A percentile compares a stretch with the other conserved stretches of the same genome.
phyloP scores from a whole-genome alignment of 1,140 invertebrate genomes.

The Cydia strobilella region DNA sequence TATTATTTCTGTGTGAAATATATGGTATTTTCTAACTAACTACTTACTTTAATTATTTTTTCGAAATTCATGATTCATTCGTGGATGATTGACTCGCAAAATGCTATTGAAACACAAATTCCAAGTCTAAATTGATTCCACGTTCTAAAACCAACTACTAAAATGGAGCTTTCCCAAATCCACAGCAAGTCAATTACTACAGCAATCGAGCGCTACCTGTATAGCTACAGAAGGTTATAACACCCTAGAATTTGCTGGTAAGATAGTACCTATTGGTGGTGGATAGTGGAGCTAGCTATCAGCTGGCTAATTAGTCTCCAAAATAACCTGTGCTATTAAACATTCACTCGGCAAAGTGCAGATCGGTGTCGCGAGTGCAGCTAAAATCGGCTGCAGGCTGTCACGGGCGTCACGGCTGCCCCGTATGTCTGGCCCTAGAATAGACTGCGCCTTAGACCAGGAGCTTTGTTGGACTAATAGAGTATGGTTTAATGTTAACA shows the following conservation, averaged over 20 bases:
- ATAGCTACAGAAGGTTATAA: neutral
- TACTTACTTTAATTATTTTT: too few species aligned
- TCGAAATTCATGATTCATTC: too few species aligned
- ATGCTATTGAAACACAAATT: neutral
- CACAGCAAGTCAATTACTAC: conserved; percentile 27
- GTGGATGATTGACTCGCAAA: neutral
- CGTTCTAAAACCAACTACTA: conserved; percentile 16
- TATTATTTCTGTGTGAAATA: too few species aligned
- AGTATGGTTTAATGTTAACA: neutral
- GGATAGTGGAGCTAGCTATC: conserved; percentile 19
- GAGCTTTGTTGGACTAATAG: conserved; percentile 38
- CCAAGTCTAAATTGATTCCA: neutral
- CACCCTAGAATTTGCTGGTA: neutral
- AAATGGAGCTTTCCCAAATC: conserved; percentile 18
- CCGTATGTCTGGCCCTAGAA: conserved; percentile 58
- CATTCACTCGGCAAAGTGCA: conserved; percentile 72
- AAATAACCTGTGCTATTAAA: conserved; percentile 70
- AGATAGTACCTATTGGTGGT: neutral
- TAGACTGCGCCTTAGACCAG: conserved; percentile 50
- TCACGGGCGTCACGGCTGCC: conserved; percentile 52
- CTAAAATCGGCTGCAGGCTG: conserved; percentile 49
- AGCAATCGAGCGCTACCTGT: neutral
- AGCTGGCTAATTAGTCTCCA: conserved; percentile 60
- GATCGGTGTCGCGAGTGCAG: conserved; percentile 64
- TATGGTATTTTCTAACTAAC: too few species aligned